Conservation (phyloP, 2,888 invertebrate genomes). For the Diogma glabrata region DNA sequence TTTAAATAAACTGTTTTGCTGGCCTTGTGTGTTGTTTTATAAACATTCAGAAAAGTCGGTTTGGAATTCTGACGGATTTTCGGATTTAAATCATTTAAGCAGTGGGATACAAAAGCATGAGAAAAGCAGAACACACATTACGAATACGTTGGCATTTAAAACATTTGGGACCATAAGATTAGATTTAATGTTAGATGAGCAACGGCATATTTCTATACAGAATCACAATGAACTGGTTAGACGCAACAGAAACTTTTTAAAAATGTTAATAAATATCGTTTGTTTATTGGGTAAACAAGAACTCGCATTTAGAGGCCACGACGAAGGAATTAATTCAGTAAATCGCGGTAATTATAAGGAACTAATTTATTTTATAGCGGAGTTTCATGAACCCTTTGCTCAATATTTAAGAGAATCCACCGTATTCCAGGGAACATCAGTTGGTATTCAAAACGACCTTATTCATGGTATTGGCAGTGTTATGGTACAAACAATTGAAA, state of each 20-base stretch:
- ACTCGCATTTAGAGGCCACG: not conserved
- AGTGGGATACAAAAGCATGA: not conserved
- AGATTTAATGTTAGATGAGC: not conserved
- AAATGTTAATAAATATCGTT: too few relatives aligned
- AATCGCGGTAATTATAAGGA: not conserved
- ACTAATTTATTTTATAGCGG: not conserved
- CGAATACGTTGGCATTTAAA: not conserved
- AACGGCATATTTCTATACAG: conserved; percentile 2
- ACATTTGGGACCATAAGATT: not conserved
- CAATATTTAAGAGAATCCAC: not conserved
- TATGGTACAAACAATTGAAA: not conserved
- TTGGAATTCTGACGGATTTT: too few relatives aligned
- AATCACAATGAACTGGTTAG: too few relatives aligned
- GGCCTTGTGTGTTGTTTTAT: not conserved
- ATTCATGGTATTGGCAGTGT: not conserved
- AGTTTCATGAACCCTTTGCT: not conserved
- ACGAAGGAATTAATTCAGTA: not conserved
- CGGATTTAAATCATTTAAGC: not conserved
- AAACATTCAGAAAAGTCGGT: too few relatives aligned
- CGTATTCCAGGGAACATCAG: not conserved
- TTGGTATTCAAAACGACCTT: not conserved
- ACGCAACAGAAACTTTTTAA: not conserved
- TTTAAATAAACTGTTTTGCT: not conserved
- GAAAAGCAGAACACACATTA: not conserved
- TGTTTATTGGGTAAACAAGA: not conserved